A percentile compares a stretch with the other conserved stretches of the same genome.
phyloP scores from a whole-genome alignment of 2,113 vertebrate species.

The Orthonyx spaldingii region DNA sequence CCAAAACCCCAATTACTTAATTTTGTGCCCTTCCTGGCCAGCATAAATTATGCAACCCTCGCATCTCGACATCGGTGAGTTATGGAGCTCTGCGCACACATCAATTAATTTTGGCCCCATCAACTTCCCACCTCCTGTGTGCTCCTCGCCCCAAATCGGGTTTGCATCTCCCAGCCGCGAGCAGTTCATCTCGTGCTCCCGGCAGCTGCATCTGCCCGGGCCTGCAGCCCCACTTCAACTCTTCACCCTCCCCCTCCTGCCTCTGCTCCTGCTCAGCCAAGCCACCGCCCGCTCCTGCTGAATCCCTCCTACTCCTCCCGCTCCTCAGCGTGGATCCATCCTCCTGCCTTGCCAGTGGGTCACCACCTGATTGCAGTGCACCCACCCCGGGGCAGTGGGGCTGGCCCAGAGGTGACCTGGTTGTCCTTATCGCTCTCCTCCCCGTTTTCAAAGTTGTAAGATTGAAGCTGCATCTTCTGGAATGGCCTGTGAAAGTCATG shows the following conservation, averaged over 20 bases:
- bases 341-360: rapidly evolving
- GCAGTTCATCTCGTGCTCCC: neutral
- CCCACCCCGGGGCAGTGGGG: rapidly evolving
- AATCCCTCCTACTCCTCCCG: neutral
- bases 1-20: slow-evolving; percentile 44
- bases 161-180: slow-evolving; percentile 30
- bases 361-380: rapidly evolving
- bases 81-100: neutral
- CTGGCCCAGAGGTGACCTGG: neutral
- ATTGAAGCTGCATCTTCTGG: neutral
- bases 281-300: neutral
- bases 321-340: rapidly evolving
- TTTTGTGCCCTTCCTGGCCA: slow-evolving; percentile 15
- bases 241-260: slow-evolving; percentile 40
- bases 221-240: slow-evolving; percentile 32
- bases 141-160: neutral
- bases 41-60: slow-evolving; percentile 26
- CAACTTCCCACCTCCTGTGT: slow-evolving; percentile 33
- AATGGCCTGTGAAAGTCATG: neutral
- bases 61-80: slow-evolving; percentile 10
- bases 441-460: neutral
- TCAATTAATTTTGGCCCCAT: slow-evolving; percentile 60
- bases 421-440: rapidly evolving
- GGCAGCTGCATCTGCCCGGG: slow-evolving; percentile 27
- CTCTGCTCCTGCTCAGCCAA: neutral